Percentiles rank a stretch among this genome's conserved stretches.
Conservation (phyloP, 2,888 invertebrate species). For the Nasonovia ribisnigri region DNA sequence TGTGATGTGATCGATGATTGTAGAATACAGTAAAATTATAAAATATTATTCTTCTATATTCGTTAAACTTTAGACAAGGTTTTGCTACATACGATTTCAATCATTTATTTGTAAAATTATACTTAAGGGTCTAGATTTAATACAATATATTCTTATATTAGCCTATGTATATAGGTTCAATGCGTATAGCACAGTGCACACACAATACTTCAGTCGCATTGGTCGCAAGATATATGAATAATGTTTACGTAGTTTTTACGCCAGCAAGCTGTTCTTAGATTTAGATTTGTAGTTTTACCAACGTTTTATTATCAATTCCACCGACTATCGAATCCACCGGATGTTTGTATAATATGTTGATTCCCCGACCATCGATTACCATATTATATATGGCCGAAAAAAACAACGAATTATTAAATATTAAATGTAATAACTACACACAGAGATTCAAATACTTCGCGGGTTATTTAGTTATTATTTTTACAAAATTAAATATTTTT, state of each 20-base stretch:
- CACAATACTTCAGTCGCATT: background rate
- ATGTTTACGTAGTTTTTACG: background rate
- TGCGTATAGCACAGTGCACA: background rate
- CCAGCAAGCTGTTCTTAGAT: background rate
- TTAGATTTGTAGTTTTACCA: too few species aligned
- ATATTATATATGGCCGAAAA: too few species aligned
- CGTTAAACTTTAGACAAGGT: background rate
- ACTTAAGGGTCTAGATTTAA: background rate
- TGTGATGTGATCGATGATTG: background rate
- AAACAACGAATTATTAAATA: too few species aligned
- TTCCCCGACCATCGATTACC: too few species aligned
- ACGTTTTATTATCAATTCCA: too few species aligned
- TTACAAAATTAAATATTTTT: too few species aligned
- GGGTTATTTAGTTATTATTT: too few species aligned
- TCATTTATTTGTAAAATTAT: background rate
- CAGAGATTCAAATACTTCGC: too few species aligned
- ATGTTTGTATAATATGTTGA: too few species aligned
- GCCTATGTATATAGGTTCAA: background rate
- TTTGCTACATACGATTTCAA: background rate
- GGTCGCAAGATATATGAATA: too few species aligned
- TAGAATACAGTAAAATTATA: background rate
- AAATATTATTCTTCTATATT: background rate
- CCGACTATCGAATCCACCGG: too few species aligned
- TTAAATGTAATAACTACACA: too few species aligned
- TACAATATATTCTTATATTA: background rate